Evolutionary conservation across 2,888 invertebrate genomes (phyloP).

Genomic region (Drosophila sordidula): DNA sequence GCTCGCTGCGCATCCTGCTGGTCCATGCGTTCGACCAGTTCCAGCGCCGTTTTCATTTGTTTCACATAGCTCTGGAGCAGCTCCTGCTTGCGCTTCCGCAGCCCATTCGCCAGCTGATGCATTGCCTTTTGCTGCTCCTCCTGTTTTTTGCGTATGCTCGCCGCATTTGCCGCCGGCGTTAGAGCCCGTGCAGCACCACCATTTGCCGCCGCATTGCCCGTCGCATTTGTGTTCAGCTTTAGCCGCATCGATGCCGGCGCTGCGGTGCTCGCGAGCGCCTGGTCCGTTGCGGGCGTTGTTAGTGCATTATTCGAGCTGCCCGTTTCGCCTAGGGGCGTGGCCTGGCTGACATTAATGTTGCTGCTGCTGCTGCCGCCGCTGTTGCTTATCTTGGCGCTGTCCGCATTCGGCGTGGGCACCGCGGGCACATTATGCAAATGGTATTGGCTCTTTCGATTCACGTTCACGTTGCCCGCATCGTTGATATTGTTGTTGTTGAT

Average conservation of each 20-base stretch:
- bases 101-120: conserved; percentile 91
- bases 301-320: conserved; percentile 20
- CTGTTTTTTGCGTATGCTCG: conserved; percentile 90
- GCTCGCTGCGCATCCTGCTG: conserved; percentile 91
- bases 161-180: conserved; percentile 87
- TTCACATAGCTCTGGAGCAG: conserved; percentile 95
- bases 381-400: conserved; percentile 81
- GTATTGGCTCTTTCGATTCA: conserved; percentile 77
- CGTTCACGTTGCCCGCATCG: conserved; percentile 33
- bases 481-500: conserved; percentile 25
- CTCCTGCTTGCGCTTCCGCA: conserved; percentile 94
- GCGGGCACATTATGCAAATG: conserved; percentile 84
- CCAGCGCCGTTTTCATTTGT: conserved; percentile 93
- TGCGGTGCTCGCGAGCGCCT: conserved; percentile 58
- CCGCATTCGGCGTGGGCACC: conserved; percentile 82
- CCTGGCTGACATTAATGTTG: conserved; percentile 61
- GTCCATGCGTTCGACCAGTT: conserved; percentile 91
- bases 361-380: conserved; percentile 54
- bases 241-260: conserved; percentile 70
- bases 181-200: conserved; percentile 84
- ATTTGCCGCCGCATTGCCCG: conserved; percentile 84
- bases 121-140: conserved; percentile 91
- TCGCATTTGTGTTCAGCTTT: conserved; percentile 52
- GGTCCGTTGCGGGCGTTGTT: conserved; percentile 41
- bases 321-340: conserved; percentile 55